Conservation (phyloP, 2,888 invertebrate species). For the Coelogynopora nodosa region DNA sequence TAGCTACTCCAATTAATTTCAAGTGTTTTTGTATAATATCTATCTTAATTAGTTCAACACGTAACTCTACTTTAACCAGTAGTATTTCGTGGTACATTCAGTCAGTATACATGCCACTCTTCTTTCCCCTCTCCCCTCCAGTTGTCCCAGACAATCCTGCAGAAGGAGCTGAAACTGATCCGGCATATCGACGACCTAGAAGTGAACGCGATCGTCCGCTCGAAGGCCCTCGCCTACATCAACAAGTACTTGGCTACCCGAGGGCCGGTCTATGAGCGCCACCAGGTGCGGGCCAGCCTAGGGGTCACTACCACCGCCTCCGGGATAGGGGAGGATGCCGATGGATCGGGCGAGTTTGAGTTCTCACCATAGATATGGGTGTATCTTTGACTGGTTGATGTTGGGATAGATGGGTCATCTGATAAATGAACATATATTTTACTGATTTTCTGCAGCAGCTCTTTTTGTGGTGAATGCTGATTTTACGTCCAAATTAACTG, state of each 20-base stretch:
- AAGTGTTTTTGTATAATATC: too few relatives aligned
- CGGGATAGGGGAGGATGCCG: neutral
- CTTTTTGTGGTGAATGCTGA: neutral
- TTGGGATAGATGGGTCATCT: too few relatives aligned
- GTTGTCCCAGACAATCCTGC: constrained; percentile 89
- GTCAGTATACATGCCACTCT: too few relatives aligned
- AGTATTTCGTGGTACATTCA: too few relatives aligned
- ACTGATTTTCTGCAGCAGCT: too few relatives aligned
- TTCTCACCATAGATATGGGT: too few relatives aligned
- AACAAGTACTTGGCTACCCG: constrained; percentile 92
- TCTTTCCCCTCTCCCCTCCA: constrained; percentile 62
- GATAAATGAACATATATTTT: too few relatives aligned
- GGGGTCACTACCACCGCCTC: neutral
- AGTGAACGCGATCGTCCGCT: constrained; percentile 83
- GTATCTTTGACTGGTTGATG: too few relatives aligned
- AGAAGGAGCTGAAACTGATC: constrained; percentile 88
- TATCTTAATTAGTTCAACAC: too few relatives aligned
- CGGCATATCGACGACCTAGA: constrained; percentile 78
- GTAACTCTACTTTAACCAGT: too few relatives aligned
- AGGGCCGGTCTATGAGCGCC: constrained; percentile 70
- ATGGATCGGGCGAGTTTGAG: neutral
- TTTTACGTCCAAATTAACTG: neutral
- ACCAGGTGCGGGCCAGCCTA: neutral
- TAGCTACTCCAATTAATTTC: too few relatives aligned
- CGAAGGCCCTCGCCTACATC: constrained; percentile 89